These are phyloP conservation scores for Ctenicera cuprea DNA, from an alignment of 2,888 invertebrate species.

Conservation along the genomic window DNA sequence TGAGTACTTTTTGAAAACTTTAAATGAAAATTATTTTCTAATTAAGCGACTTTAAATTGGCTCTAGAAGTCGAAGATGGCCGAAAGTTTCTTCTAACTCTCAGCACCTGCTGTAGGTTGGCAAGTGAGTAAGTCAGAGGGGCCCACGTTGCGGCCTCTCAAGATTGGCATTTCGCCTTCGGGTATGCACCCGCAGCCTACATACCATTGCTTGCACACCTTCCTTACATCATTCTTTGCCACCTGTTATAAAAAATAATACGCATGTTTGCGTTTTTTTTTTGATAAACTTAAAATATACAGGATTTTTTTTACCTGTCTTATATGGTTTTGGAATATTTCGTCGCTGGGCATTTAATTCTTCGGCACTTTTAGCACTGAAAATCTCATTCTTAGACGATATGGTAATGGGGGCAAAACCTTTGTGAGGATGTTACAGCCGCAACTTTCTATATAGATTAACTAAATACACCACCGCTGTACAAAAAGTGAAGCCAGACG, in stretches of 20 bases:
- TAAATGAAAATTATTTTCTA: background rate
- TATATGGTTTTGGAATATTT: background rate
- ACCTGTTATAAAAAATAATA: conserved; percentile 40
- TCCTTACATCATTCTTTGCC: conserved; percentile 51
- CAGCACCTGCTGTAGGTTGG: conserved; percentile 51
- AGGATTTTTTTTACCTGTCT: background rate
- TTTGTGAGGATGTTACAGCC: too few species aligned
- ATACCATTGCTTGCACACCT: conserved; percentile 51
- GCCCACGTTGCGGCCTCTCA: conserved; percentile 48
- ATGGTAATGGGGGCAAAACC: too few species aligned
- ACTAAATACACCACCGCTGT: too few species aligned
- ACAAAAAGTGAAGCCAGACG: too few species aligned
- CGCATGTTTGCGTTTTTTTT: conserved; percentile 17
- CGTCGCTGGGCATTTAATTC: too few species aligned
- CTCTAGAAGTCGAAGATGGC: background rate
- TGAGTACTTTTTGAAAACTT: too few species aligned
- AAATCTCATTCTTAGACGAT: too few species aligned
- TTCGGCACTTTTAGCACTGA: too few species aligned
- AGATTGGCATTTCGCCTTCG: conserved; percentile 53
- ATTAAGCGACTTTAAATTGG: too few species aligned
- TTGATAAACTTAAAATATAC: background rate
- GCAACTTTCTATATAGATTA: too few species aligned
- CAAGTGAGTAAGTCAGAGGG: conserved; percentile 42
- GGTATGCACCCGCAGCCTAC: conserved; percentile 54
- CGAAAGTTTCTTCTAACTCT: conserved; percentile 17